These are phyloP conservation scores for Caenorhabditis becei DNA, from an alignment of 2,888 invertebrate species.

Conservation along the genomic window DNA sequence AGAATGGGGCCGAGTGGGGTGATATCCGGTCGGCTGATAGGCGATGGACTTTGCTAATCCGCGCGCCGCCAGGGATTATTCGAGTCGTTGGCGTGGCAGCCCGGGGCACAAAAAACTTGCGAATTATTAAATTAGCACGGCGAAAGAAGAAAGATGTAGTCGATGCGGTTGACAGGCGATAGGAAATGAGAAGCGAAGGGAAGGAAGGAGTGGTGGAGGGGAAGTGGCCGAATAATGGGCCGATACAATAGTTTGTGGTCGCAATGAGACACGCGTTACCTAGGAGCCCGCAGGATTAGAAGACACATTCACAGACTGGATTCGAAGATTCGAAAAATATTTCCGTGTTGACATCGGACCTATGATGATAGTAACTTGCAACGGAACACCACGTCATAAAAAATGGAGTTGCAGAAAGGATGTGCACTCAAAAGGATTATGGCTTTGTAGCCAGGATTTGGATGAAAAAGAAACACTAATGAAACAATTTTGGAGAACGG, in stretches of 20 bases:
- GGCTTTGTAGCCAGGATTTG: background rate
- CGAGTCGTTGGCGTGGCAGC: slow-evolving; percentile 12
- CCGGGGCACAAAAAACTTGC: slow-evolving; percentile 8
- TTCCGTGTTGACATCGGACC: background rate
- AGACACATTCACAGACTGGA: background rate
- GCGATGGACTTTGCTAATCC: slow-evolving; percentile 49
- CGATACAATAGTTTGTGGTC: slow-evolving; percentile 7
- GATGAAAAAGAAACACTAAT: background rate
- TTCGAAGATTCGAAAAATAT: background rate
- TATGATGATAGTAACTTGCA: too few species aligned
- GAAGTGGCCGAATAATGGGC: background rate
- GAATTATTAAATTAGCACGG: slow-evolving; percentile 46
- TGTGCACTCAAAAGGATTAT: background rate
- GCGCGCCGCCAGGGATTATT: slow-evolving; percentile 7
- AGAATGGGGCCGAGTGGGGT: slow-evolving; percentile 15
- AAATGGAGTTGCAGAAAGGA: background rate
- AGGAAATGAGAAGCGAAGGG: slow-evolving; percentile 18
- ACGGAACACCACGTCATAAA: background rate
- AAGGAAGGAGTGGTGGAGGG: background rate
- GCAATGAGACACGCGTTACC: slow-evolving; percentile 6
- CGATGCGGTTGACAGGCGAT: slow-evolving; percentile 21
- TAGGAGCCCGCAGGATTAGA: slow-evolving; percentile 6
- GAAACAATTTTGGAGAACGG: background rate
- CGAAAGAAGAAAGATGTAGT: slow-evolving; percentile 8
- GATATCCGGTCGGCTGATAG: slow-evolving; percentile 44